Conservation (phyloP, 53 echinoderm and acorn worm genomes). For the Hippasteria phrygiana region DNA sequence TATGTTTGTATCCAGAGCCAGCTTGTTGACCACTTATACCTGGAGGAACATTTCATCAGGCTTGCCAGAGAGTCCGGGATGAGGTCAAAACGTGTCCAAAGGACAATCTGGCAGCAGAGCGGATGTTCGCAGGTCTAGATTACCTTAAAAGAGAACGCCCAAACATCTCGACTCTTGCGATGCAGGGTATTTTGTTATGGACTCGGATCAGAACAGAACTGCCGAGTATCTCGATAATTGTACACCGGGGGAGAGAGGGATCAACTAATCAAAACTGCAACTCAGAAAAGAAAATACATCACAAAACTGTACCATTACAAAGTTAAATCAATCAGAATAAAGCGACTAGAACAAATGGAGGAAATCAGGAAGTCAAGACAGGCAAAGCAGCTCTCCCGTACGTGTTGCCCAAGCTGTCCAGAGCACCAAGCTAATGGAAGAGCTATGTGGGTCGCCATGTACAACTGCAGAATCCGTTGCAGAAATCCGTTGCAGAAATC, state of each 20-base stretch:
- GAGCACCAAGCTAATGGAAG: constrained; percentile 2
- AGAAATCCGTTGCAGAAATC: neutral
- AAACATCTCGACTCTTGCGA: constrained; percentile 37
- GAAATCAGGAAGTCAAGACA: constrained; percentile 22
- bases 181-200: constrained; percentile 2
- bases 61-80: neutral
- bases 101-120: constrained; percentile 14
- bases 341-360: constrained; percentile 43
- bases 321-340: constrained; percentile 9
- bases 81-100: constrained; percentile 7
- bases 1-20: constrained; percentile 27
- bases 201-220: constrained; percentile 6
- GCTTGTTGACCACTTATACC: constrained; percentile 15
- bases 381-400: neutral
- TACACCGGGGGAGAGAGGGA: constrained; percentile 5
- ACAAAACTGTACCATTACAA: constrained; percentile 25
- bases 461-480: neutral
- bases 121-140: constrained; percentile 62
- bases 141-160: constrained; percentile 69
- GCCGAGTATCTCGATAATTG: constrained; percentile 4
- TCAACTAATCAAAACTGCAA: constrained; percentile 15
- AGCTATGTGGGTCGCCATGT: constrained; percentile 13
- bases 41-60: neutral
- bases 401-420: constrained; percentile 12
- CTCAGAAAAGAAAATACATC: constrained; percentile 7